Base-by-base conservation (phyloP, 2,888 invertebrate species). In the Dorcus parallelipipedus region DNA sequence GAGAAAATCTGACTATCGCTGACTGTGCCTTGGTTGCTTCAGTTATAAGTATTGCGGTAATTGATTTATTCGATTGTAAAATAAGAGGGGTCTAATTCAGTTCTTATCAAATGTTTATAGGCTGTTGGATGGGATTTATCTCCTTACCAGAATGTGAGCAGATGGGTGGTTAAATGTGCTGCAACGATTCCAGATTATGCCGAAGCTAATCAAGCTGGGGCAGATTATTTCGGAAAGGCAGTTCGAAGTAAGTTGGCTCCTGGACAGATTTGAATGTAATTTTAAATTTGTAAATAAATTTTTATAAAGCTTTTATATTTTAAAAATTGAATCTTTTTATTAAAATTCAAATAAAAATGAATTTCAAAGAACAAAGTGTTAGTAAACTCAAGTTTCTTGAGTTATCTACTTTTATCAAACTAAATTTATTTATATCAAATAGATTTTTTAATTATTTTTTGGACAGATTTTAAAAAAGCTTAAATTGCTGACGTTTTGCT, bases 21-120 rank as follows among this genome's bases (percentile, higher is more conserved):
- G 88, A 89, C 70, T 82, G 84, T 64, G 80, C 82, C 5, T 80
- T 85, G 55, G 81, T 82, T 57, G 81, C 86, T 10, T 83, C 85
- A 4, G 48, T 85, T 20, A 80, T 83, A 4, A 81, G 79, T 65
- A 81, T 85, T 68, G 73, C 81, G 68, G 86, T 86, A 78, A 79
- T 80, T 70, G 54, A 56, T 33, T 33, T 33, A 51, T 50, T 20
- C 49, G 23, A 54, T 39, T 49, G 48, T 40, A 23, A 41, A 45
- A 62, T 41, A 39, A 26, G 33, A 39, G 9, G 10, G 43, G 9
- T 48, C 38, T 38, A 42, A 53, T 45, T 60, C n/a, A 52, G 33
- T 49, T 47, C 39, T 63, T 55, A 6, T 33, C 26, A 7, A 33
- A 33, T 33, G 6, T 66, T 63, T 64, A 77, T 80, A 85, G 85